phyloP scores from a whole-genome alignment of 1,140 invertebrate species.

The Popillia japonica region DNA sequence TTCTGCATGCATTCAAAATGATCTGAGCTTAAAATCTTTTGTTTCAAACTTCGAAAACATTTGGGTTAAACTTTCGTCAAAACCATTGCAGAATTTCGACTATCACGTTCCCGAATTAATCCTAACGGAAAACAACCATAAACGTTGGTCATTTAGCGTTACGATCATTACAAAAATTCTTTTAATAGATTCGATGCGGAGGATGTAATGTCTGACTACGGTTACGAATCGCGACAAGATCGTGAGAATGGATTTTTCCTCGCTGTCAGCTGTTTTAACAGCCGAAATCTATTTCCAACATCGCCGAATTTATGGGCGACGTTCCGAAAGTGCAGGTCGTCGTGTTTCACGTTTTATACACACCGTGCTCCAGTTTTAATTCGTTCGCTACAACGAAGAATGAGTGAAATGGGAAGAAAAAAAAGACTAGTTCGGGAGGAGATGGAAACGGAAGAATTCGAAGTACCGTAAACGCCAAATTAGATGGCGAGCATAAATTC shows the following conservation, averaged over 20 bases:
- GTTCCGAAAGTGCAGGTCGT: not conserved
- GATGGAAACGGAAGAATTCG: not conserved
- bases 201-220: not conserved
- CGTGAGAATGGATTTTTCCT: not conserved
- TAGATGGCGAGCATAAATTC: too few species aligned
- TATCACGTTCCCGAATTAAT: too few species aligned
- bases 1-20: too few species aligned
- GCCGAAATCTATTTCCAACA: constrained; percentile 4
- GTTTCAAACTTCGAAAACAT: too few species aligned
- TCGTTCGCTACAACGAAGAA: not conserved
- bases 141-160: not conserved
- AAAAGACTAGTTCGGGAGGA: not conserved
- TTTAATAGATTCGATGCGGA: not conserved
- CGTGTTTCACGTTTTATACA: constrained; percentile 3
- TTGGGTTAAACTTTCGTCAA: too few species aligned
- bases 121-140: not conserved
- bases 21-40: too few species aligned
- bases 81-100: not conserved
- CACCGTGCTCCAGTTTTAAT: not conserved
- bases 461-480: too few species aligned
- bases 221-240: not conserved
- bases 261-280: not conserved
- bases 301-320: not conserved
- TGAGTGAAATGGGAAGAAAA: not conserved
- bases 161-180: constrained; percentile 10